Evolutionary conservation across 2,113 vertebrate genomes (phyloP).

Genomic region (Nothoprocta perdicaria): DNA sequence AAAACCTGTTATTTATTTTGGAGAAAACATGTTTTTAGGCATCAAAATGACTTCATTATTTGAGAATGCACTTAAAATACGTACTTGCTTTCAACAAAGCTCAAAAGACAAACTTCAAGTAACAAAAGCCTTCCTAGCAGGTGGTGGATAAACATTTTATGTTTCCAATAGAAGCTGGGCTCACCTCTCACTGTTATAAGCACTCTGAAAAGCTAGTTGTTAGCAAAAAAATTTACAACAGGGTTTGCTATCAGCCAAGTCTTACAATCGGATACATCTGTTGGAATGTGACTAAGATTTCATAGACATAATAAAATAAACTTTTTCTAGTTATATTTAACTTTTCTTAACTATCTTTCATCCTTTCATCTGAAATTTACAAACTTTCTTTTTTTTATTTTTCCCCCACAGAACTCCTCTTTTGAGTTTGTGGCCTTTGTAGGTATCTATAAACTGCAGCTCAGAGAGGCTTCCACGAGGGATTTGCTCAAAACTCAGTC

Average conservation of each 20-base stretch:
- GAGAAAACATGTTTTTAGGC: slow-evolving; percentile 57
- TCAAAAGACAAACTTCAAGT: slow-evolving; percentile 56
- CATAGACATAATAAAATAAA: slow-evolving; percentile 11
- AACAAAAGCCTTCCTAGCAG: slow-evolving; percentile 67
- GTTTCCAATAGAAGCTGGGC: neutral
- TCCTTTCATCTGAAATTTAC: neutral
- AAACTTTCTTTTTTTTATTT: neutral
- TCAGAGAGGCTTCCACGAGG: neutral
- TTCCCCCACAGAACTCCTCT: neutral
- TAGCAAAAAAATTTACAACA: slow-evolving; percentile 43
- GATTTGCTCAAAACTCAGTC: neutral
- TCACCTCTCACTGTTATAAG: slow-evolving; percentile 54
- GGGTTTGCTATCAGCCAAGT: slow-evolving; percentile 33
- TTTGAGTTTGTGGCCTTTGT: neutral
- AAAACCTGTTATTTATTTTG: slow-evolving; percentile 65
- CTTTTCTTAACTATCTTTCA: neutral
- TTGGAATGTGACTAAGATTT: neutral
- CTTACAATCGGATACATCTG: slow-evolving; percentile 32
- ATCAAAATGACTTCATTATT: slow-evolving; percentile 58
- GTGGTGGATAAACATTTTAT: slow-evolving; percentile 66
- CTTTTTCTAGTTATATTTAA: slow-evolving; percentile 1
- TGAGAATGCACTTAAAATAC: slow-evolving; percentile 55
- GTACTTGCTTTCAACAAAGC: slow-evolving; percentile 16
- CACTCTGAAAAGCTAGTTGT: slow-evolving; percentile 43
- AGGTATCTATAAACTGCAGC: neutral